Conservation (phyloP, 2,888 invertebrate species). For the Noctuana brunneofusca region DNA sequence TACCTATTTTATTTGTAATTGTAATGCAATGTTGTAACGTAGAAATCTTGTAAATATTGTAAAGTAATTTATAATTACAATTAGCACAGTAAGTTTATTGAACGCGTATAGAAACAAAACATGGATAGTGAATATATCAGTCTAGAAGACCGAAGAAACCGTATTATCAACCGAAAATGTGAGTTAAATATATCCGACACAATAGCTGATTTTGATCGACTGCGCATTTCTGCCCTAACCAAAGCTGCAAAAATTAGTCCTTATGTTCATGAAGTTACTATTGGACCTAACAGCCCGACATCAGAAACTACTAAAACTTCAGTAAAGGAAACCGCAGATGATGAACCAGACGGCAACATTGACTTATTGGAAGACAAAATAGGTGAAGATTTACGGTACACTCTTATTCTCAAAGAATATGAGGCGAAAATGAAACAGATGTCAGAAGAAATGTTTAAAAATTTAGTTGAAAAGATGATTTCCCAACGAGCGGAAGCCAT, state of each 20-base stretch:
- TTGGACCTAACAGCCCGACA: constrained; percentile 68
- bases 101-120: not conserved
- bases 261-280: constrained; percentile 76
- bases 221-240: constrained; percentile 83
- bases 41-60: constrained; percentile 2
- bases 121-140: constrained; percentile 51
- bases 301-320: constrained; percentile 41
- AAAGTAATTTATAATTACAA: too few species aligned
- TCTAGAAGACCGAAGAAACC: constrained; percentile 29
- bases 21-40: not conserved
- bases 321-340: constrained; percentile 36
- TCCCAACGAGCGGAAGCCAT: constrained; percentile 60
- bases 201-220: constrained; percentile 69
- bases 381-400: constrained; percentile 61
- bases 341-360: constrained; percentile 51
- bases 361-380: constrained; percentile 60
- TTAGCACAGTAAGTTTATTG: too few species aligned
- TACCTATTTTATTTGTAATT: too few species aligned
- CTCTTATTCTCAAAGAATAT: constrained; percentile 63
- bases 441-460: constrained; percentile 58
- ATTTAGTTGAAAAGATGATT: constrained; percentile 66
- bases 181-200: constrained; percentile 61
- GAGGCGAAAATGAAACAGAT: constrained; percentile 59
- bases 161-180: constrained; percentile 16
- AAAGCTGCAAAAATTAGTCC: constrained; percentile 82